Evolutionary conservation across 2,888 invertebrate species (phyloP).

Genomic region (Bruchidius siliquastri): DNA sequence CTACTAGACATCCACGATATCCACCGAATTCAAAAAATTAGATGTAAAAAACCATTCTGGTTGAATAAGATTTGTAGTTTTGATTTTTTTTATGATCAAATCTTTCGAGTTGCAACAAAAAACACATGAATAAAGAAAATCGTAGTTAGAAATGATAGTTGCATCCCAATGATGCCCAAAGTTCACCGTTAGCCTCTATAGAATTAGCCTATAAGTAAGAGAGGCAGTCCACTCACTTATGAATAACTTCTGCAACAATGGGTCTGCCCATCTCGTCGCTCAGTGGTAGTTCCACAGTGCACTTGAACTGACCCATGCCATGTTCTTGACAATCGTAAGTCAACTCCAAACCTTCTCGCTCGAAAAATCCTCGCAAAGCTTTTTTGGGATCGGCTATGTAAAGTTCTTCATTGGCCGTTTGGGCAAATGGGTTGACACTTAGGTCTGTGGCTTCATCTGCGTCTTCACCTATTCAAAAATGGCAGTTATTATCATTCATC

Average conservation of each 20-base stretch:
- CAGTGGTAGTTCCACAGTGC: constrained; percentile 76
- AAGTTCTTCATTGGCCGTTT: constrained; percentile 78
- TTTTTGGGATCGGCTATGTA: constrained; percentile 95
- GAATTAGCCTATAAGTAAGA: background rate
- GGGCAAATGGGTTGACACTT: constrained; percentile 78
- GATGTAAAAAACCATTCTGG: too few relatives aligned
- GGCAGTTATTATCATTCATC: constrained; percentile 1
- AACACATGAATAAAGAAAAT: too few relatives aligned
- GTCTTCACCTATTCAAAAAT: constrained; percentile 60
- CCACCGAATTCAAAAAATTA: too few relatives aligned
- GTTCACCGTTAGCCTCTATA: too few relatives aligned
- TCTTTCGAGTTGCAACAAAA: too few relatives aligned
- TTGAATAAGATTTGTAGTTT: too few relatives aligned
- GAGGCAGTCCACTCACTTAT: constrained; percentile 47
- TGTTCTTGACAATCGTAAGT: constrained; percentile 84
- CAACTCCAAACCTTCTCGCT: constrained; percentile 81
- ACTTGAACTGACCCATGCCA: constrained; percentile 79
- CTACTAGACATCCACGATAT: too few relatives aligned
- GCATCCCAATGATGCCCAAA: too few relatives aligned
- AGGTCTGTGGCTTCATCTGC: constrained; percentile 82
- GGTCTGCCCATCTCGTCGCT: constrained; percentile 73
- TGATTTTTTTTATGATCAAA: too few relatives aligned
- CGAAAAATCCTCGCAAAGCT: constrained; percentile 88
- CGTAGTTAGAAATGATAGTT: too few relatives aligned
- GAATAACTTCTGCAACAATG: constrained; percentile 77